Base-by-base conservation (phyloP, 1,140 invertebrate species). In the Papilio machaon region DNA sequence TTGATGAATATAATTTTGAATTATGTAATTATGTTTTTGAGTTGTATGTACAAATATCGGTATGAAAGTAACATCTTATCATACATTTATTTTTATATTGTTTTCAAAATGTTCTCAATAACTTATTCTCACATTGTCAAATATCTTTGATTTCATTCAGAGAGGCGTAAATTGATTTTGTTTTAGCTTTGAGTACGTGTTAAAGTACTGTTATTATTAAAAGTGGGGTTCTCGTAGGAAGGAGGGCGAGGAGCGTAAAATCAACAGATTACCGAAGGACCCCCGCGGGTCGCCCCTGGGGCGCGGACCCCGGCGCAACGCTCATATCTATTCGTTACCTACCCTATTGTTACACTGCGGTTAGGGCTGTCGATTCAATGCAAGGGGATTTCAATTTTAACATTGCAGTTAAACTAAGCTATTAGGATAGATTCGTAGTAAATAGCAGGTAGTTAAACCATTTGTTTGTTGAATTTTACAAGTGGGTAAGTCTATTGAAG, bases 231-330 rank as follows among this genome's bases (percentile, higher is more conserved):
- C 81, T 85, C 85, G 76, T 77, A 80, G 82, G 86, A 84, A 84
- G 74, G 77, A 85, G 82, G 84, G 85, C 87, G 87, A 88, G 83
- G 88, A 90, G 92, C 91, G 92, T 92, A 94, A 94, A 94, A 94
- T 94, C 92, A 93, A 94, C 93, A 94, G 92, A 94, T 94, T 94
- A 93, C 89, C 81, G 84, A 85, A 84, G 87, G 87, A 84, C 89
- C 91, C 92, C 87, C 81, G 80, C 86, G 82, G 82, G 78, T 83
- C 84, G 79, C 85, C 89, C 87, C 86, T 80, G 80, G 82, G 80
- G 82, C 82, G 75, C 73, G 85, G 83, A 90, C 88, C 91, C 89
- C 86, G 84, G 84, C 85, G 87, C 88, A 86, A 87, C 85, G 88
- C 85, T 91, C 91, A 92, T 91, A 92, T 90, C 89, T 89, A 92